phyloP scores from a whole-genome alignment of 2,113 vertebrate genomes.

The Zosterops lateralis region DNA sequence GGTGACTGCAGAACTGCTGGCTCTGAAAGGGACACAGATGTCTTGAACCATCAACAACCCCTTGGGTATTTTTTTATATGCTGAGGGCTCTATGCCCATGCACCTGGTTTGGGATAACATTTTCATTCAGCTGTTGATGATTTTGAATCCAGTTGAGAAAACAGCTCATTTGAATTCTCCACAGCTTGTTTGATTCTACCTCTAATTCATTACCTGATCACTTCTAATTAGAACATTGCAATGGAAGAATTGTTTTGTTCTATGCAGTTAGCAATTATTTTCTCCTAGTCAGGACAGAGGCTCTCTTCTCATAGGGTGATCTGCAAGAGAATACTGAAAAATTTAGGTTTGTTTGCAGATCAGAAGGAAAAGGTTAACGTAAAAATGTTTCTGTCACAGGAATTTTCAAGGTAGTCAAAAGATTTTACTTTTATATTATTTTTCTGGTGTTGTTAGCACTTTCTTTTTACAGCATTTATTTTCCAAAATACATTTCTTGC shows the following conservation, averaged over 20 bases:
- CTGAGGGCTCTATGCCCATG: not conserved
- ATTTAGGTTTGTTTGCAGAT: not conserved
- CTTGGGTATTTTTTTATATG: not conserved
- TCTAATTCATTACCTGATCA: slow-evolving; percentile 53
- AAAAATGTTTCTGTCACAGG: not conserved
- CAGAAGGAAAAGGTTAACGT: not conserved
- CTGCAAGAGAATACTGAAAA: not conserved
- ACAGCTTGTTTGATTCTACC: slow-evolving; percentile 15
- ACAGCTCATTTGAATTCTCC: slow-evolving; percentile 58
- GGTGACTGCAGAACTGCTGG: not conserved
- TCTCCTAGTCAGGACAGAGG: not conserved
- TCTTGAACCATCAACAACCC: not conserved
- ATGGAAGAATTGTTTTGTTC: slow-evolving; percentile 37
- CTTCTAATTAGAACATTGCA: slow-evolving; percentile 54
- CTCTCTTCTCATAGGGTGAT: not conserved
- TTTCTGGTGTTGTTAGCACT: not conserved
- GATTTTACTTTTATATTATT: not conserved
- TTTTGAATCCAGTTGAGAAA: not conserved
- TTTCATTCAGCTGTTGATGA: slow-evolving; percentile 8
- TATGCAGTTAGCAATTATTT: not conserved
- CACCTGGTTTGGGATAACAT: not conserved
- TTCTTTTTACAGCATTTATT: not conserved
- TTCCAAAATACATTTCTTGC: not conserved
- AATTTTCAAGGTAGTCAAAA: not conserved
- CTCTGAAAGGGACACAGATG: not conserved